Evolutionary conservation across 2,888 invertebrate genomes (phyloP).

Genomic region (Mongoloraphidia duomilia): DNA sequence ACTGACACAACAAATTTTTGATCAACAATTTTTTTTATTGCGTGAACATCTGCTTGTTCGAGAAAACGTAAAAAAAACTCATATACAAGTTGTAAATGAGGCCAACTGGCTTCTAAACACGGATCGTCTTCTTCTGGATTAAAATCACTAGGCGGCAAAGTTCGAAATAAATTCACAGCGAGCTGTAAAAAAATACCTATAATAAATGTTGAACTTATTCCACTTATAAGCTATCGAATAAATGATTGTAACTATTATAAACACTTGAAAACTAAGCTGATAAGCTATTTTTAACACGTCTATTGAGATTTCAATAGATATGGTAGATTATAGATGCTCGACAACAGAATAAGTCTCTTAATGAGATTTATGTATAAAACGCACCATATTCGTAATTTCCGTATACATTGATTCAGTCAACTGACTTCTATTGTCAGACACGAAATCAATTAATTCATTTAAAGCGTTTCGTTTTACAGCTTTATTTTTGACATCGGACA

Average conservation of each 20-base stretch:
- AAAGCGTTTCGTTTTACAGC: constrained; percentile 94
- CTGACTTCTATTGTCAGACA: constrained; percentile 74
- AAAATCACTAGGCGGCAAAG: constrained; percentile 79
- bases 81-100: constrained; percentile 74
- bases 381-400: constrained; percentile 96
- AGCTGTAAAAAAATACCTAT: constrained; percentile 38
- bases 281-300: neutral
- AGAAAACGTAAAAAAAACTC: constrained; percentile 66
- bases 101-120: constrained; percentile 89
- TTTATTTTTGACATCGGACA: constrained; percentile 97
- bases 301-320: no score
- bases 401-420: constrained; percentile 96
- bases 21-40: constrained; percentile 85
- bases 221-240: neutral
- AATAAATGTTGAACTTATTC: neutral
- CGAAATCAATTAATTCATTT: constrained; percentile 95
- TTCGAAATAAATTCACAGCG: constrained; percentile 76
- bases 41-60: constrained; percentile 88
- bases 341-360: no score
- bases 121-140: constrained; percentile 95
- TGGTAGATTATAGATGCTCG: neutral
- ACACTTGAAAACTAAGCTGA: neutral
- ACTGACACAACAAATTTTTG: constrained; percentile 91
- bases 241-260: neutral
- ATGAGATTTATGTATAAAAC: constrained; percentile 12